Conservation (phyloP, 2,888 invertebrate genomes). For the Eupithecia abbreviata region DNA sequence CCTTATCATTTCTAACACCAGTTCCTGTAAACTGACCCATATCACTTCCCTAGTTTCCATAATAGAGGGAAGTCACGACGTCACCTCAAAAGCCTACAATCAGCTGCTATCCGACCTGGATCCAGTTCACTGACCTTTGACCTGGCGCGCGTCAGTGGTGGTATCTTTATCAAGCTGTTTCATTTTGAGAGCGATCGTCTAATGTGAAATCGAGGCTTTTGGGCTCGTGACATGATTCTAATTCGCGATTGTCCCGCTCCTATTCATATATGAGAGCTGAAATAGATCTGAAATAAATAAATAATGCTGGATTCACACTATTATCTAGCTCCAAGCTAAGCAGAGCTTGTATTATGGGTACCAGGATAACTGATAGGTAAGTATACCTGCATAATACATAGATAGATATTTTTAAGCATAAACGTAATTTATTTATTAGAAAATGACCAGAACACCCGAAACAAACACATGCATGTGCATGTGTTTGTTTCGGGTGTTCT, state of each 20-base stretch:
- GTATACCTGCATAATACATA: no score
- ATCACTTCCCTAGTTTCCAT: slow-evolving; percentile 10
- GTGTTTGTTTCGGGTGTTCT: no score
- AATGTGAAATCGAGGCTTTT: background rate
- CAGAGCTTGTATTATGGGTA: no score
- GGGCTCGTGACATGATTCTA: background rate
- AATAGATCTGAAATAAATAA: background rate
- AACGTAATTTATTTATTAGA: no score
- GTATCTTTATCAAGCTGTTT: slow-evolving; percentile 3
- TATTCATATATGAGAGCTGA: background rate
- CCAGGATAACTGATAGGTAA: no score
- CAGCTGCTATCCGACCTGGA: slow-evolving; percentile 59
- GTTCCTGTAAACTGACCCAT: slow-evolving; percentile 8
- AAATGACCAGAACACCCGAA: no score
- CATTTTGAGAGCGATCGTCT: background rate
- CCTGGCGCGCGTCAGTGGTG: slow-evolving; percentile 51
- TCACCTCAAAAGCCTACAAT: slow-evolving; percentile 27
- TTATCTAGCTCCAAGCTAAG: no score
- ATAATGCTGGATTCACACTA: no score
- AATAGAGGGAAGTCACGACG: slow-evolving; percentile 17
- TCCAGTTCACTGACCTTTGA: slow-evolving; percentile 65
- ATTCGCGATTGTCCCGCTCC: background rate
- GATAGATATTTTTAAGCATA: no score
- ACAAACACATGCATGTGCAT: no score
- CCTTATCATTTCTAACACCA: background rate